Evolutionary conservation across 2,888 invertebrate species (phyloP).

Genomic region (Nemapogon koenigi): DNA sequence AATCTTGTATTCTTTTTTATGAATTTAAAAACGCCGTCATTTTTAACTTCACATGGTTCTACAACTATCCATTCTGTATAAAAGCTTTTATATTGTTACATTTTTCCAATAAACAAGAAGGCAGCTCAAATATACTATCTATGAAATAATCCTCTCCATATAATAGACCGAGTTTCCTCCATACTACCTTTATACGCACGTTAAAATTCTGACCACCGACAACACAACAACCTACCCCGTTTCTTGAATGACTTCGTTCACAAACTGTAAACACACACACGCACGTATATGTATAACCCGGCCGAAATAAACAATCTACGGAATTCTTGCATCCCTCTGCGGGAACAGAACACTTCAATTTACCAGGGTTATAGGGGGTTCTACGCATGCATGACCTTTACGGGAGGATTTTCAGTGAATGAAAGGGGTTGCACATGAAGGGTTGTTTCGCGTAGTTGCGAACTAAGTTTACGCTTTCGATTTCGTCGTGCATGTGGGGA

Average conservation of each 20-base stretch:
- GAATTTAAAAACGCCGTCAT: too few relatives aligned
- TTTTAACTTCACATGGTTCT: too few relatives aligned
- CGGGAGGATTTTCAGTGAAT: constrained; percentile 39
- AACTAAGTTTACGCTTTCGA: constrained; percentile 34
- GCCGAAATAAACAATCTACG: constrained; percentile 19
- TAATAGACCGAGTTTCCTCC: too few relatives aligned
- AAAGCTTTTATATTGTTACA: too few relatives aligned
- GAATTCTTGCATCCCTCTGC: constrained; percentile 13
- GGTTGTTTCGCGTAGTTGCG: constrained; percentile 40
- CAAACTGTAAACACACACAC: constrained; percentile 27
- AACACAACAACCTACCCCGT: constrained; percentile 26
- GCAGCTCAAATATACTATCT: too few relatives aligned
- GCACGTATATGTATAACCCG: constrained; percentile 25
- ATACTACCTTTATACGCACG: constrained; percentile 1
- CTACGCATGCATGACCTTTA: constrained; percentile 42
- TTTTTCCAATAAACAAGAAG: too few relatives aligned
- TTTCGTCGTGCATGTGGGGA: constrained; percentile 60
- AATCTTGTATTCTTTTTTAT: too few relatives aligned
- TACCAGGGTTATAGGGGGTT: constrained; percentile 13
- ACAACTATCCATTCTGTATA: too few relatives aligned
- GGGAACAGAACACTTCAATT: constrained; percentile 8
- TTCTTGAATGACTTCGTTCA: constrained; percentile 36
- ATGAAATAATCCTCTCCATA: too few relatives aligned
- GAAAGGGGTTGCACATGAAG: constrained; percentile 54
- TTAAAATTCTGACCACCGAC: constrained; percentile 43